Conservation (phyloP, 1,140 invertebrate species). For the Schlechtendalia chinensis region DNA sequence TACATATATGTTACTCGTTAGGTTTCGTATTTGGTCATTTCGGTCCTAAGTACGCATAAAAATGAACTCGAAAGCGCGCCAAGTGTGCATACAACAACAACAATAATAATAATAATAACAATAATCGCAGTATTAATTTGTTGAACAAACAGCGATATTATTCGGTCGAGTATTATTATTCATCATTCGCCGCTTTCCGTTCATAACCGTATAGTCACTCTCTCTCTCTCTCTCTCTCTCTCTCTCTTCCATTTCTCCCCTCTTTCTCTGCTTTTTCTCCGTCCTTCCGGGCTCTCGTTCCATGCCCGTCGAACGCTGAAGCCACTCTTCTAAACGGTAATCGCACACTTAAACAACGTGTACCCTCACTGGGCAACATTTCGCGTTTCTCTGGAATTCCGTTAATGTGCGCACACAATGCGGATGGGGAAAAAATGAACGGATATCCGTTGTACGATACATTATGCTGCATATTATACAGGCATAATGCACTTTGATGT, state of each 20-base stretch:
- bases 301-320: not conserved
- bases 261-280: no score
- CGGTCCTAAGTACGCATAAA: constrained; percentile 23
- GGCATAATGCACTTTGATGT: no score
- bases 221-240: no score
- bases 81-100: not conserved
- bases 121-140: not conserved
- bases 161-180: constrained; percentile 14
- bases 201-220: no score
- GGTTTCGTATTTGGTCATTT: not conserved
- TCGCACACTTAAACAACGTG: not conserved
- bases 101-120: not conserved
- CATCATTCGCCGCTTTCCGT: not conserved
- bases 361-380: no score
- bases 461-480: no score
- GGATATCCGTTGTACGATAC: no score
- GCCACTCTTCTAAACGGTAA: not conserved
- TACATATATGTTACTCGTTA: not conserved
- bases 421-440: no score
- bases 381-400: not conserved
- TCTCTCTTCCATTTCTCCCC: no score
- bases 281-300: no score
- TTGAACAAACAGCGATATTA: constrained; percentile 9
- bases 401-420: not conserved
- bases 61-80: not conserved